These are phyloP conservation scores for Drosophila sordidula DNA, from an alignment of 2,888 invertebrate species.

Conservation along the genomic window DNA sequence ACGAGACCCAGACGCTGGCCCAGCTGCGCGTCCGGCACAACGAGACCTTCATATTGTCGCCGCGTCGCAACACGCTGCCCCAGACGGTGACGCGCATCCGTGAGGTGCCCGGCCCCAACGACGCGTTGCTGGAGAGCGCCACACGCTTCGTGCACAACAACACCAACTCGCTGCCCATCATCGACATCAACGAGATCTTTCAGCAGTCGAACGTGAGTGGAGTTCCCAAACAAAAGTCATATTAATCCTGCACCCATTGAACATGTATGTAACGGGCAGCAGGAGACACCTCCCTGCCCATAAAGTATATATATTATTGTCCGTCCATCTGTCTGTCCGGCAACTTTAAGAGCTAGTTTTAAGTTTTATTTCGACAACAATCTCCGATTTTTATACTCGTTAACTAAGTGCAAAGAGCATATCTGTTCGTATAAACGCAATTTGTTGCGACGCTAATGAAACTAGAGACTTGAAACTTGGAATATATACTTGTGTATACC, in stretches of 20 bases:
- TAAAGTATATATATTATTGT: no score
- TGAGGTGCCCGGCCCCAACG: constrained; percentile 86
- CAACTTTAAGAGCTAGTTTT: no score
- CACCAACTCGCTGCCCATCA: constrained; percentile 81
- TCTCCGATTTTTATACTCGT: no score
- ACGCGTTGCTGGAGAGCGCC: constrained; percentile 85
- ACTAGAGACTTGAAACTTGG: no score
- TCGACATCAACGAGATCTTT: constrained; percentile 85
- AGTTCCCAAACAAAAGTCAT: background rate
- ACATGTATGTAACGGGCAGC: background rate
- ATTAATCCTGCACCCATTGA: background rate
- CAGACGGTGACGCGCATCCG: constrained; percentile 64
- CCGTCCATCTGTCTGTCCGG: no score
- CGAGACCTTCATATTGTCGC: constrained; percentile 81
- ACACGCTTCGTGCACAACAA: constrained; percentile 84
- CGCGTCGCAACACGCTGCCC: constrained; percentile 79
- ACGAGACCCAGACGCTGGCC: constrained; percentile 76
- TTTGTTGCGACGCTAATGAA: no score
- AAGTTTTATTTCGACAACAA: no score
- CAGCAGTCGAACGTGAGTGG: constrained; percentile 85
- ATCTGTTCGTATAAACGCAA: no score
- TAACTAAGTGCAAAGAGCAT: no score
- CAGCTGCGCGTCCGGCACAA: constrained; percentile 78
- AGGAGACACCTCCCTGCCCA: background rate
- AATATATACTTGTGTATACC: no score